Evolutionary conservation across 2,888 invertebrate species (phyloP), one percentile per base, ranked within the genome.

Genomic region (Lottia gigantea): DNA sequence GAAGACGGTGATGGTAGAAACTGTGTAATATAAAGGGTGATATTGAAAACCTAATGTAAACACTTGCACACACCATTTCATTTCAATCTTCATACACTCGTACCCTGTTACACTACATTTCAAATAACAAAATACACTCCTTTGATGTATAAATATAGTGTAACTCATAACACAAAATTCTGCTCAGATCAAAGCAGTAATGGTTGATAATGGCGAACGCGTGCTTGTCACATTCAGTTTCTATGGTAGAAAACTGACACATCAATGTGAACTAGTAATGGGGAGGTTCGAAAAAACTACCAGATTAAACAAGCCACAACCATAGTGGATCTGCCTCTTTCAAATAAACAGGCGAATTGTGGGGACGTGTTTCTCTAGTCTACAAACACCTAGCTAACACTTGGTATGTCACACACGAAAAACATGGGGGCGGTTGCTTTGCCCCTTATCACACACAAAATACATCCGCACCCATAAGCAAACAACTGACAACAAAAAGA

Each of bases 131-230:
- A 23, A 55, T 55, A 23, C 14, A 55, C 19, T 23, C 55, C 55
- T 55, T 55, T 55, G 55, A 55, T 55, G 55, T 55, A 23, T 19
- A 55, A 23, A 23, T 55, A 55, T 23, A 55, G 55, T 55, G 19
- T 55, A 55, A 55, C 14, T 55, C 55, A 55, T 55, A 55, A 23
- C 55, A 55, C 55, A 55, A 55, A 55, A 55, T 55, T 23, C 55
- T 55, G 19, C 55, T 55, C 55, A 19, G 55, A 55, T 55, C 55
- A 55, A 55, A 55, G 55, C 23, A 19, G 19, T 55, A 55, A 55
- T 55, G 19, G 11, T 55, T 55, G 40, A 55, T 55, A 55, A 55
- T 55, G 23, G 55, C 19, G 23, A 19, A 55, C 55, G 55, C 55
- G 55, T 55, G 55, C 55, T 55, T 55, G 55, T 55, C 55, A 55